Evolutionary conservation across 2,113 vertebrate species (phyloP).

Genomic region (Nansenia antarctica): DNA sequence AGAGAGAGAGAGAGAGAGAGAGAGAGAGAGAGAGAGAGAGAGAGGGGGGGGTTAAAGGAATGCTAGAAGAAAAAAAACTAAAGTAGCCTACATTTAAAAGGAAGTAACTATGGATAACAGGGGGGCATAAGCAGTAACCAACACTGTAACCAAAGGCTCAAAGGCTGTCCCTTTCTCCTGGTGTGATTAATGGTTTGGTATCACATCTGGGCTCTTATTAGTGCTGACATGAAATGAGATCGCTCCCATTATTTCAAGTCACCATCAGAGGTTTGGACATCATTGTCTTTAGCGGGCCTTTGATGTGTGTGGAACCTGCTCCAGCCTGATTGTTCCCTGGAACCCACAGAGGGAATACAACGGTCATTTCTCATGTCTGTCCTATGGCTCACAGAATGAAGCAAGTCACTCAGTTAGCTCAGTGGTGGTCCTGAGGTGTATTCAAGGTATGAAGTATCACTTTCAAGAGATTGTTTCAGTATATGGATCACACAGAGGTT

Average conservation of each 20-base stretch:
- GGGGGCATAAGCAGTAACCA: neutral
- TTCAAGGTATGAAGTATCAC: too few species aligned
- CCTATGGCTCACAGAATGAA: too few species aligned
- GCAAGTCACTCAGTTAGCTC: too few species aligned
- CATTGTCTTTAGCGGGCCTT: slow-evolving; percentile 8
- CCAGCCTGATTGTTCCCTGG: slow-evolving; percentile 4
- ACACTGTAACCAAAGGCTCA: slow-evolving; percentile 14
- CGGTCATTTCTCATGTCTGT: slow-evolving; percentile 10
- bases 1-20: slow-evolving; percentile 1
- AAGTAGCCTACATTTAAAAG: neutral
- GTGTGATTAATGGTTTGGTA: slow-evolving; percentile 7
- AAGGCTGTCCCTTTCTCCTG: neutral
- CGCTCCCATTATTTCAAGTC: slow-evolving; percentile 6
- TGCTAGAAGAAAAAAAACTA: neutral
- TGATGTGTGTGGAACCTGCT: neutral
- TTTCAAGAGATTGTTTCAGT: too few species aligned
- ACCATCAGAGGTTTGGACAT: slow-evolving; percentile 9
- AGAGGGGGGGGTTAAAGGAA: neutral
- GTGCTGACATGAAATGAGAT: slow-evolving; percentile 16
- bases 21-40: neutral
- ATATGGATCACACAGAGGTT: too few species aligned
- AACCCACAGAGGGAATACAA: neutral
- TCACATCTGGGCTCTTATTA: slow-evolving; percentile 19
- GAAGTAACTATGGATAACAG: neutral
- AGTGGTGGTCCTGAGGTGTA: too few species aligned